A percentile compares a stretch with the other conserved stretches of the same genome.
phyloP scores from a whole-genome alignment of 2,113 vertebrate genomes.

The Setophaga petechia region DNA sequence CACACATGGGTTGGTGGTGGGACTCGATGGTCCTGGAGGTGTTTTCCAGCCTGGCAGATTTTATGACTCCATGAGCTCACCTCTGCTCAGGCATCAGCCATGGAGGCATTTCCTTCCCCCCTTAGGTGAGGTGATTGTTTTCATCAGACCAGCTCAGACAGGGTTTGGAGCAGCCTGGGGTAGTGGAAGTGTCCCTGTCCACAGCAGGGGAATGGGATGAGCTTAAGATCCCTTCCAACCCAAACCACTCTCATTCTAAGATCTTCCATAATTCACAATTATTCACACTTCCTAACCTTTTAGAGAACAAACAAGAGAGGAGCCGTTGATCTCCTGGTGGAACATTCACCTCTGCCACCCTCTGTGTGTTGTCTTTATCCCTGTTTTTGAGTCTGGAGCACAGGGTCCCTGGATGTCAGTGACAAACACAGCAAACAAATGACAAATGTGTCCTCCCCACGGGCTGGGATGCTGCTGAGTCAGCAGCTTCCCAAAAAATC shows the following conservation, averaged over 20 bases:
- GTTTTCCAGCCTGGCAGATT: not conserved
- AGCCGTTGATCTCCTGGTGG: not conserved
- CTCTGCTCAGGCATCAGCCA: not conserved
- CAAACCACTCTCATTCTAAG: not conserved
- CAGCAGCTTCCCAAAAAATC: constrained; percentile 41
- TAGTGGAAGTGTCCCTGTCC: not conserved
- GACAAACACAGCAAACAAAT: not conserved
- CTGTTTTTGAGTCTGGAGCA: not conserved
- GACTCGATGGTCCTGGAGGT: not conserved
- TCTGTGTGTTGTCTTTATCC: not conserved
- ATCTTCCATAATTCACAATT: not conserved
- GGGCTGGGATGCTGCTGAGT: constrained; percentile 20
- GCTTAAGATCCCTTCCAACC: not conserved
- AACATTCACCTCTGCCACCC: not conserved
- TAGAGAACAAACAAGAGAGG: not conserved
- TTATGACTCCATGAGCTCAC: not conserved
- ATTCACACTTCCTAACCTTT: not conserved
- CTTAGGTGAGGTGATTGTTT: not conserved
- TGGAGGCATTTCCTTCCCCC: not conserved
- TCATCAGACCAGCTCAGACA: fast-evolving
- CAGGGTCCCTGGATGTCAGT: constrained; percentile 7
- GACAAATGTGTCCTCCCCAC: not conserved
- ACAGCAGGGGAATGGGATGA: not conserved
- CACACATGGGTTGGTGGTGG: not conserved
- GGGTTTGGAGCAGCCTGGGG: not conserved